Conservation (phyloP, 2,888 invertebrate species). For the Cantharis rustica region DNA sequence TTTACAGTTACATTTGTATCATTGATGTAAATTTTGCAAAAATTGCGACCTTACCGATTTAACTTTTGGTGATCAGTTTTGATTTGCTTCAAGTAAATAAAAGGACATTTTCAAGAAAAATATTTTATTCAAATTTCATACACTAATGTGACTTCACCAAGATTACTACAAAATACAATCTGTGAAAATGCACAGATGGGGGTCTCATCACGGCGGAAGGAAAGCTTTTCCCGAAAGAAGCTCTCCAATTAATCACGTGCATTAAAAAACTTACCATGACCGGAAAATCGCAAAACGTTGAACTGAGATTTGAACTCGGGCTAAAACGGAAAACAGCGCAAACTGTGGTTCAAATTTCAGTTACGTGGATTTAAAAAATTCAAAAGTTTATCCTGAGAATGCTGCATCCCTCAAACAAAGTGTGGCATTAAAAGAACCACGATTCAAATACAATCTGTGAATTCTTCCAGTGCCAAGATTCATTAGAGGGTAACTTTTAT, state of each 20-base stretch:
- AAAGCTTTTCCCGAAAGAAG: not conserved
- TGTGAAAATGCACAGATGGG: not conserved
- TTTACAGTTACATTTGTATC: too few relatives aligned
- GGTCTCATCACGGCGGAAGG: not conserved
- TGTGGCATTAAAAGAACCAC: constrained; percentile 71
- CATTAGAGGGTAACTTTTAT: constrained; percentile 40
- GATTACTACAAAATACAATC: not conserved
- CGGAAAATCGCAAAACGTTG: not conserved
- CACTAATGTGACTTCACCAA: not conserved
- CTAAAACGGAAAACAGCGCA: not conserved
- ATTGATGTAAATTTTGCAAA: too few relatives aligned
- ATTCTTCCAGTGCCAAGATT: constrained; percentile 73
- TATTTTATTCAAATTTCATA: not conserved
- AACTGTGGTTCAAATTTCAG: not conserved
- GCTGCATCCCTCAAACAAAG: constrained; percentile 51
- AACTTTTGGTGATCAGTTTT: too few relatives aligned
- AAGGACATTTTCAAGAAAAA: not conserved
- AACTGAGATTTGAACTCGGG: not conserved
- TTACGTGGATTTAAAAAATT: not conserved
- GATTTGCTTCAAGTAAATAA: not conserved
- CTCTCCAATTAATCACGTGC: not conserved
- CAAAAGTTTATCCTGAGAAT: not conserved
- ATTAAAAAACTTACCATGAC: not conserved
- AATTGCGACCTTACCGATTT: too few relatives aligned
- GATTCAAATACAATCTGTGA: constrained; percentile 66